Evolutionary conservation across 2,797 vertebrate genomes (phyloP), one percentile per base, ranked within the genome.

Genomic region (Rhynchotus rufescens): DNA sequence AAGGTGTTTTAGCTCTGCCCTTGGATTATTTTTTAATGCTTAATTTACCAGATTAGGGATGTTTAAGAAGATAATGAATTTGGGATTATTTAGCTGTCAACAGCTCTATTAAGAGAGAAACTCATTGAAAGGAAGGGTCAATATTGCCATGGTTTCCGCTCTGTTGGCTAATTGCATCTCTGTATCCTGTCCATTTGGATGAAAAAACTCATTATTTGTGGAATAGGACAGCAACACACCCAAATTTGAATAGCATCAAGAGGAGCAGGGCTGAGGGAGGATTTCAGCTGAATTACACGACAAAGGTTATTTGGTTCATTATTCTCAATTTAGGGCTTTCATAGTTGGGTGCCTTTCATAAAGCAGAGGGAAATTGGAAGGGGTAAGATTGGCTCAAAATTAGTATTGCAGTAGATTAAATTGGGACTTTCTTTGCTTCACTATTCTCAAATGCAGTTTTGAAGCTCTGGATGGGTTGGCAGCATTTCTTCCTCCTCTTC

Each of bases 21-120:
- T 14, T 25, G 40, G 19, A 34, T 84, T 68, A 11, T 25, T 85
- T 91, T 84, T 91, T 88, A 96, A 84, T 89, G 21, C 14, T 76
- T 38, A 86, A 30, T 82, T 49, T 87, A 81, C 54, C 87, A n/a
- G 60, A 87, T 89, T 52, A 36, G 61, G 61, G 74, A 57, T 94
- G 45, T 95, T 95, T 93, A 95, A 94, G 72, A 84, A 80, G 42
- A 73, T 84, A 71, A 82, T 90, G 89, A 93, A 97, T 73, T 54
- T 66, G 57, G 74, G 81, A 77, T 88, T 93, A 88, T 85, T 93
- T 86, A 90, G 49, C 61, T 86, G 62, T 78, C 79, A 89, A 54
- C 83, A 87, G 32, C n/a, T 90, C 88, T 92, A 80, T 90, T 84
- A 83, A 84, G 74, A 84, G 72, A 93, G 30, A 62, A 86, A 90